Conservation (phyloP, 2,888 invertebrate species). For the Phyto melanocephala region DNA sequence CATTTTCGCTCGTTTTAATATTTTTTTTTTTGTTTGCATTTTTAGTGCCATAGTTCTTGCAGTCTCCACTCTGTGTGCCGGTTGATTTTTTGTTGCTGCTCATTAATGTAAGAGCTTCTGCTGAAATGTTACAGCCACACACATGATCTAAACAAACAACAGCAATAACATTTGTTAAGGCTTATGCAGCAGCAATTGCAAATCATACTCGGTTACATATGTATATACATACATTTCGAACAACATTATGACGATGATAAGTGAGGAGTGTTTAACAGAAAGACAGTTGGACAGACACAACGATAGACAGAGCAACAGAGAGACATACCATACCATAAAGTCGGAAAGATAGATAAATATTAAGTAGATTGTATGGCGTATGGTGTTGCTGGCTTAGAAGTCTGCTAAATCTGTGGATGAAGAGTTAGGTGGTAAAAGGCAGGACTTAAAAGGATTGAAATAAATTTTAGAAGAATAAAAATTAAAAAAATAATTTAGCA, state of each 20-base stretch:
- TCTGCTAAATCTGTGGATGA: slow-evolving; percentile 17
- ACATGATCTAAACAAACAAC: slow-evolving; percentile 46
- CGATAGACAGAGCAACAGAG: slow-evolving; percentile 1
- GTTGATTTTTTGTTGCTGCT: slow-evolving; percentile 38
- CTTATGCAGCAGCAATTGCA: slow-evolving; percentile 22
- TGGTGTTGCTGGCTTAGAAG: background rate
- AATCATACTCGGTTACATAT: slow-evolving; percentile 13
- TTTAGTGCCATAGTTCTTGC: slow-evolving; percentile 23
- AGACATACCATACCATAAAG: background rate
- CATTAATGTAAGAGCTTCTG: slow-evolving; percentile 63
- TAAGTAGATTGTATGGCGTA: slow-evolving; percentile 46
- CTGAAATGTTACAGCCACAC: slow-evolving; percentile 62
- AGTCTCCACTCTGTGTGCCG: background rate
- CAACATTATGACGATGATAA: slow-evolving; percentile 62
- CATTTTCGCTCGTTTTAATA: slow-evolving; percentile 32
- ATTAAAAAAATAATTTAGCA: background rate
- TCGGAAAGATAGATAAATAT: too few species aligned
- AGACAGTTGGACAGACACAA: background rate
- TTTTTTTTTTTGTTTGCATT: background rate
- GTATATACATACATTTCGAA: background rate
- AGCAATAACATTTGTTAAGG: background rate
- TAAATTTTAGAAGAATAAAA: background rate
- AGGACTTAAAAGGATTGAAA: background rate
- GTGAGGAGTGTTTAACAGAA: slow-evolving; percentile 53
- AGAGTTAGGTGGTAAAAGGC: slow-evolving; percentile 13